Evolutionary conservation across 2,888 invertebrate species (phyloP), one percentile per base, ranked within the genome.

Genomic region (Scrobipalpa costella): DNA sequence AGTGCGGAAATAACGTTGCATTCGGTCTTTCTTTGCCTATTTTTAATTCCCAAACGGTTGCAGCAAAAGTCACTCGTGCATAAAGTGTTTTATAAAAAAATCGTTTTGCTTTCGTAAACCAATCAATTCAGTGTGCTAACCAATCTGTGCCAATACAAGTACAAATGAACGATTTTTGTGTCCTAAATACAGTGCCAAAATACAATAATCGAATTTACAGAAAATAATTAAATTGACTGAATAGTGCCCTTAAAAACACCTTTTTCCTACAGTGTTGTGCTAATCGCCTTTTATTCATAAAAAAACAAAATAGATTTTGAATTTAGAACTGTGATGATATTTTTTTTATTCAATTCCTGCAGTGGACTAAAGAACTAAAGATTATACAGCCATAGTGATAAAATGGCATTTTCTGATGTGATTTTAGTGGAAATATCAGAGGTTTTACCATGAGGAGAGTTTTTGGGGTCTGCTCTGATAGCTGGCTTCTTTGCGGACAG

Each of bases 391-490:
- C 57, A 36, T n/a, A 8, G 27, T n/a, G n/a, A n/a, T n/a, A 55
- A 9, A 1, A 55, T 55, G 55, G 55, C 21, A 3, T 27, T 11
- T 55, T 55, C 0, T 21, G 11, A 27, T 27, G 52, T n/a, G 27
- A 33, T 13, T 55, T 55, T 55, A 1, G n/a, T 59, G 40, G 38
- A n/a, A 33, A 2, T 60, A 34, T 0, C 2, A 47, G 60, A n/a
- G 2, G 7, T 38, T 40, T n/a, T 38, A 60, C 33, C 55, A 93
- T 93, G 93, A 90, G 92, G 81, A 84, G 92, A 62, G 92, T 93
- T 34, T 90, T 93, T 61, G 92, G 92, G 57, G 92, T 92, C 6
- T 93, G 93, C 77, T 86, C 92, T 6, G 93, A 93, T 70, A 88
- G 92, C 70, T 90, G 90, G 87, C 78, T 88, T 67, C 88, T 90